These are phyloP conservation scores for Temnothorax longispinosus DNA, from an alignment of 1,140 invertebrate genomes.

Conservation along the genomic window DNA sequence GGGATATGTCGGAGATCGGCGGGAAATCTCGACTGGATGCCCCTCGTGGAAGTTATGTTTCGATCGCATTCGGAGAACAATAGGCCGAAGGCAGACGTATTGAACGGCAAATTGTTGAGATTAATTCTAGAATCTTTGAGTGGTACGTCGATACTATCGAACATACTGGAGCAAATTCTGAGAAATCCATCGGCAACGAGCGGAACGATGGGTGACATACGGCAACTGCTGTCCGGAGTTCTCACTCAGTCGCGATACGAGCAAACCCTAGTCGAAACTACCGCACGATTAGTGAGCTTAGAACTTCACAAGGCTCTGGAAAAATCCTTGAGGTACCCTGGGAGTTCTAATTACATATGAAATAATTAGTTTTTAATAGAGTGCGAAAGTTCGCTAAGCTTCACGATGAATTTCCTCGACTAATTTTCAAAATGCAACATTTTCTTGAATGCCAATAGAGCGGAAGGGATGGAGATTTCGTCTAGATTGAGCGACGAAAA, in stretches of 20 bases:
- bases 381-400: neutral
- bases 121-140: constrained; percentile 82
- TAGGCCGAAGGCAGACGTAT: constrained; percentile 76
- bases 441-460: neutral
- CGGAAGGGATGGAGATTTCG: neutral
- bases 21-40: constrained; percentile 83
- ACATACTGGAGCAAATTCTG: constrained; percentile 83
- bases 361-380: neutral
- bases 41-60: constrained; percentile 81
- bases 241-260: constrained; percentile 83
- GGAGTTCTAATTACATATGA: constrained; percentile 8
- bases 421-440: neutral
- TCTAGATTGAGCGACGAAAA: neutral
- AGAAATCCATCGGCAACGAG: constrained; percentile 84
- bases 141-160: constrained; percentile 82
- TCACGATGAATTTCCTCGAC: neutral
- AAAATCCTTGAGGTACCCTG: constrained; percentile 79
- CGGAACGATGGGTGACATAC: constrained; percentile 84
- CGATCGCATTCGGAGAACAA: constrained; percentile 76
- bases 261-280: constrained; percentile 84
- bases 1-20: constrained; percentile 82
- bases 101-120: constrained; percentile 82
- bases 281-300: constrained; percentile 82
- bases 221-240: constrained; percentile 82
- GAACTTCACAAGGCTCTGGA: constrained; percentile 83